Conservation (phyloP, 2,113 vertebrate genomes). For the Vulpes vulpes region DNA sequence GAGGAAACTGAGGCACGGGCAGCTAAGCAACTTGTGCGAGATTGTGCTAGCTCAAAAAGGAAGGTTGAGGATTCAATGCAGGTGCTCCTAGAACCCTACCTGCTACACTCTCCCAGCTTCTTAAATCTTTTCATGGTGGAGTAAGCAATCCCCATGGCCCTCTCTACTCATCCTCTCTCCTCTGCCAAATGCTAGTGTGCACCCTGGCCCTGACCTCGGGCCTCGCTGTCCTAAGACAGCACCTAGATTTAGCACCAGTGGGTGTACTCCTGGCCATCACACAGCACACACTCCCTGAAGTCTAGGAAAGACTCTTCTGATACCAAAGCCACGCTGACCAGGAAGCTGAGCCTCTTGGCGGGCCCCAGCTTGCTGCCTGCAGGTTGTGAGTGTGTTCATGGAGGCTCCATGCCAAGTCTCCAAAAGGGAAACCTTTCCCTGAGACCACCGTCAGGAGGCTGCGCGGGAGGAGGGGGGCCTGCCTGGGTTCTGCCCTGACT, state of each 20-base stretch:
- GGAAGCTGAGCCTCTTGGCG: not conserved
- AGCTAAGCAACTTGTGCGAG: not conserved
- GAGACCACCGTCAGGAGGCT: no score
- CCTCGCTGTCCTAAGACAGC: not conserved
- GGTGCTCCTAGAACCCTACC: no score
- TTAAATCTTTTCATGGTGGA: not conserved
- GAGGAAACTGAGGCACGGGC: not conserved
- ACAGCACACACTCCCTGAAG: fast-evolving
- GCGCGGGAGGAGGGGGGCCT: fast-evolving
- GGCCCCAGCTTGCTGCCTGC: not conserved
- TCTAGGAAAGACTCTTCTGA: not conserved
- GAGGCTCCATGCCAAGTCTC: not conserved
- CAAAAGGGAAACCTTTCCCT: not conserved
- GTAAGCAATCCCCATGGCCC: not conserved
- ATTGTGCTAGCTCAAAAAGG: not conserved
- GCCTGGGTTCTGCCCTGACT: fast-evolving
- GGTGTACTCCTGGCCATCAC: not conserved
- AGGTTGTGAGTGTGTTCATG: fast-evolving
- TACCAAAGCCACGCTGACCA: not conserved
- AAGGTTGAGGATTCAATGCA: not conserved
- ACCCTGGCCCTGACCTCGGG: no score
- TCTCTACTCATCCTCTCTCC: not conserved
- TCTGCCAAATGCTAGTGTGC: not conserved
- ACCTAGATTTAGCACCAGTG: not conserved
- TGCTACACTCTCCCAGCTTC: not conserved